Base-by-base conservation (phyloP, 2,888 invertebrate species). In the Cephonodes hylas region DNA sequence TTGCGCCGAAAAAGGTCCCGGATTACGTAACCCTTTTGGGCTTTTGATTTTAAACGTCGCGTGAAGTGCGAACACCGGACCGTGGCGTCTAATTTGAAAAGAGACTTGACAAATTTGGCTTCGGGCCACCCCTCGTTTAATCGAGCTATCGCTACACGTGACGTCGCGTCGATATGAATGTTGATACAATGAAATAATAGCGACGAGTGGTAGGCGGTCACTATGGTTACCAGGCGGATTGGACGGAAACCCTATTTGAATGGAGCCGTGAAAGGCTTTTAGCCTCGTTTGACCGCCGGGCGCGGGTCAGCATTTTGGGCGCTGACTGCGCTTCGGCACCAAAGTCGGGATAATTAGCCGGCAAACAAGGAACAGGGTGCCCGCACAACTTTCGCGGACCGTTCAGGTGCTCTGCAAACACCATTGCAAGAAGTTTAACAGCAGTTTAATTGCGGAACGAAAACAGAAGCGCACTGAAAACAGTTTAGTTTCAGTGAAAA, bases 11-110 rank as follows among this genome's bases (percentile, higher is more conserved):
- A 93, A 92, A 91, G 92, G 91, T 88, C 84, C 84, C 80, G 89
- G 91, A 91, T 91, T 92, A 92, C 77, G 84, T 89, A 88, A 91
- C 92, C 90, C 91, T 86, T 91, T 86, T 89, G 88, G 87, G 89
- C 90, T 92, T 92, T 93, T 92, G 91, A 91, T 92, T 91, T 91
- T 88, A 89, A 88, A 85, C 87, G 86, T 84, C 84, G 85, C 88
- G 84, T 85, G 88, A 90, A 90, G 90, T 88, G 90, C 83, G 84
- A 81, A 83, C 75, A 79, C 80, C 76, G 85, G 85, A 79, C 85
- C 74, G 79, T 77, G 79, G 84, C 84, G 84, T 83, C 86, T 90
- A 88, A 91, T 91, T 91, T 91, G 86, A 88, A 88, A 87, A 81
- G 86, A 87, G 89, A 86, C 89, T 87, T 87, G 87, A 84, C 89